These are phyloP conservation scores for Triplophysa siluroides DNA, from an alignment of 2,113 vertebrate species.

Conservation along the genomic window DNA sequence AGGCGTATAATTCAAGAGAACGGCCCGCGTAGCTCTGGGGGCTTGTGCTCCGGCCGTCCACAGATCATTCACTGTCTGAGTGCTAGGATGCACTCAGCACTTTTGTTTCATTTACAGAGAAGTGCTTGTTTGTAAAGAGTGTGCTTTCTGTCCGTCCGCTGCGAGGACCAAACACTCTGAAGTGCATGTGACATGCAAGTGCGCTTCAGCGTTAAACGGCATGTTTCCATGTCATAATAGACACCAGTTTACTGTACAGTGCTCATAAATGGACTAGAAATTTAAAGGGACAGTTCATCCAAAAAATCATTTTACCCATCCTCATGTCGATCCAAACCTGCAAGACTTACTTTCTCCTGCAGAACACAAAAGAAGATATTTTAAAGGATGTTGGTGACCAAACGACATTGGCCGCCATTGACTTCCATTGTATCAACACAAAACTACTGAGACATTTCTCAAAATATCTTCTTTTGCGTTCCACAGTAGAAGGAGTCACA, in stretches of 20 bases:
- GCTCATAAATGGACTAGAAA: neutral
- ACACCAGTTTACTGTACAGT: neutral
- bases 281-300: no score
- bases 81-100: conserved; percentile 37
- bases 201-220: neutral
- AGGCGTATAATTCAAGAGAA: conserved; percentile 1
- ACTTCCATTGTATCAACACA: no score
- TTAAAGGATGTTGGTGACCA: no score
- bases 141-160: neutral
- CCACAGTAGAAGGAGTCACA: no score
- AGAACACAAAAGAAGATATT: no score
- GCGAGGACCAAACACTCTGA: neutral
- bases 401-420: no score
- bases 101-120: conserved; percentile 38
- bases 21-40: neutral
- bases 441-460: no score
- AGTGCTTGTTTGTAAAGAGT: conserved; percentile 12
- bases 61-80: conserved; percentile 36
- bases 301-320: no score
- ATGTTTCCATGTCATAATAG: neutral
- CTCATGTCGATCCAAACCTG: no score
- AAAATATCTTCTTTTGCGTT: no score
- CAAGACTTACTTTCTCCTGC: no score
- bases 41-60: neutral
- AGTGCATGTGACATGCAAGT: conserved; percentile 18